These are phyloP conservation scores for Sitta europaea DNA, from an alignment of 2,113 vertebrate species.

Conservation along the genomic window DNA sequence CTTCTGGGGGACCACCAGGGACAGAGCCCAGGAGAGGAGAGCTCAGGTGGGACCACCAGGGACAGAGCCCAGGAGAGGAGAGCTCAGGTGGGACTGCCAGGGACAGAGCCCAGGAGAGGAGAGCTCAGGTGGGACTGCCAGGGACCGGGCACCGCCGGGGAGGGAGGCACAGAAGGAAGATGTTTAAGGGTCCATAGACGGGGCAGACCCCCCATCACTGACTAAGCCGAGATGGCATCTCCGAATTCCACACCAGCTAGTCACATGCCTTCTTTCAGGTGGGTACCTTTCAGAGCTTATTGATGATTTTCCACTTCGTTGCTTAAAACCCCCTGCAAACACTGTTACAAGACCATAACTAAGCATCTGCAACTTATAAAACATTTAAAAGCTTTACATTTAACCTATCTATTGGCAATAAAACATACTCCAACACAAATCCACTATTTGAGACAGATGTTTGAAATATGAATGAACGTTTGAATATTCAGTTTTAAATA, in stretches of 20 bases:
- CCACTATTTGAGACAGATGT: constrained; percentile 67
- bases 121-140: no score
- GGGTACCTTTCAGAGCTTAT: not conserved
- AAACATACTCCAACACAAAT: constrained; percentile 60
- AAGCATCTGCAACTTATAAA: constrained; percentile 39
- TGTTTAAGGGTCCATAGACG: fast-evolving
- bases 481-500: constrained; percentile 77
- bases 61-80: not conserved
- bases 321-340: not conserved
- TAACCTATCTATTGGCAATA: constrained; percentile 50
- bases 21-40: not conserved
- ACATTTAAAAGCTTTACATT: constrained; percentile 24
- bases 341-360: not conserved
- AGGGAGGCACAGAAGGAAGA: not conserved
- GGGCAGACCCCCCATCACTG: no score
- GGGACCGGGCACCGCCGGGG: no score
- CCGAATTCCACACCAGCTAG: not conserved
- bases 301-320: not conserved
- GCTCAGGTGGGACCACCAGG: not conserved
- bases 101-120: no score
- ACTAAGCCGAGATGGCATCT: not conserved
- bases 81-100: not conserved
- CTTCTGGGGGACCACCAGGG: not conserved
- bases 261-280: not conserved
- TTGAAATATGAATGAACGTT: constrained; percentile 77